These are phyloP conservation scores for Cyphomyrmex costatus DNA, from an alignment of 1,140 invertebrate species.

Conservation along the genomic window DNA sequence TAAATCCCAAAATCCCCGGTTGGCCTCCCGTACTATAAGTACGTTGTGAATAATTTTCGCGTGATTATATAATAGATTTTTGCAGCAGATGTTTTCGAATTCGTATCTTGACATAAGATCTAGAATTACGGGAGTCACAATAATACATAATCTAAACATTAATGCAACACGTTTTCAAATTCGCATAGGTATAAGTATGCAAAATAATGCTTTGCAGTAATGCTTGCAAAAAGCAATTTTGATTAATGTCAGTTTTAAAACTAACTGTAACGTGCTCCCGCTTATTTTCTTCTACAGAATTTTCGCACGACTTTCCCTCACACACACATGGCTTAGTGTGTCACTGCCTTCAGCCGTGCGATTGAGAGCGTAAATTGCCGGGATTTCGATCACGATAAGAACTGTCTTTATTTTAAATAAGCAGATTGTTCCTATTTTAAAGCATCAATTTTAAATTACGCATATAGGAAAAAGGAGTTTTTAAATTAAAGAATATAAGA, in stretches of 20 bases:
- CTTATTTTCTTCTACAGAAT: constrained; percentile 34
- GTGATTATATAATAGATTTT: not conserved
- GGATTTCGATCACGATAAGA: constrained; percentile 21
- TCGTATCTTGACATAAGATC: not conserved
- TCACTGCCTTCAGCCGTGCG: not conserved
- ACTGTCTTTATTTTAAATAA: constrained; percentile 32
- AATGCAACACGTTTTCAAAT: not conserved
- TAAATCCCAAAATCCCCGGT: too few species aligned
- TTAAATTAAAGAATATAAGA: not conserved
- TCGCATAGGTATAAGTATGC: not conserved
- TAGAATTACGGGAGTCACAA: not conserved
- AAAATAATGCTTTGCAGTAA: not conserved
- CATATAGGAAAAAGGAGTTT: not conserved
- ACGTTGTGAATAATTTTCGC: not conserved
- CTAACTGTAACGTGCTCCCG: not conserved
- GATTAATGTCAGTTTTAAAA: not conserved
- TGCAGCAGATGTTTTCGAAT: not conserved
- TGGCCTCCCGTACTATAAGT: too few species aligned
- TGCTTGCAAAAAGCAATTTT: not conserved
- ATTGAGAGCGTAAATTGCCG: constrained; percentile 43
- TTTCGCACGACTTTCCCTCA: constrained; percentile 43
- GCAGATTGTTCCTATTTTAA: not conserved
- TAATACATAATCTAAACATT: constrained; percentile 8
- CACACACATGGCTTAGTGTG: constrained; percentile 10
- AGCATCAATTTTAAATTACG: not conserved